Percentiles rank a stretch among this genome's conserved stretches.
Evolutionary conservation across 2,113 vertebrate genomes (phyloP).

Genomic region (Cavia aperea): DNA sequence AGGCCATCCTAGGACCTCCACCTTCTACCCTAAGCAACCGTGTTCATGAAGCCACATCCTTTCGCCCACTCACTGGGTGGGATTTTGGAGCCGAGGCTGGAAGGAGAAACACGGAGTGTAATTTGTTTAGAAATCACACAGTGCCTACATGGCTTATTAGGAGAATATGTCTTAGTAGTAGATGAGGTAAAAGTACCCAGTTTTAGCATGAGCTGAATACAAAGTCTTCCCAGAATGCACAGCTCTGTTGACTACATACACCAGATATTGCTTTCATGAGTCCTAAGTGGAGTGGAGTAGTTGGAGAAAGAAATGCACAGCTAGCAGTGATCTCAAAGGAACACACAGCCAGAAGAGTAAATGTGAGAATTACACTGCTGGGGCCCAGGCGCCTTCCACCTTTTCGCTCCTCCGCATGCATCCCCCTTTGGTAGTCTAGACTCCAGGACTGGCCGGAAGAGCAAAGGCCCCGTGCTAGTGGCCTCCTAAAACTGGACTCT

Average conservation of each 20-base stretch:
- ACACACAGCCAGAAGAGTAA: background rate
- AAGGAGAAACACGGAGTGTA: background rate
- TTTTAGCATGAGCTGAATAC: background rate
- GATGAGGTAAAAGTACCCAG: background rate
- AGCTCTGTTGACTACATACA: background rate
- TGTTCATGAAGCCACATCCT: background rate
- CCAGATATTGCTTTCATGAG: background rate
- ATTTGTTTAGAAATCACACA: background rate
- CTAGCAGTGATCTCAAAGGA: no score
- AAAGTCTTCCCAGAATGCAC: background rate
- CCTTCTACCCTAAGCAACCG: background rate
- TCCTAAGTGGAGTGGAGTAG: background rate
- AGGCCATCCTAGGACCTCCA: no score
- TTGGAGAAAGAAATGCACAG: background rate
- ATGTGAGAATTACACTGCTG: fast-evolving
- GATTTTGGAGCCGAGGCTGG: no score
- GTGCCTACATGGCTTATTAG: background rate
- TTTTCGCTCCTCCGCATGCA: background rate
- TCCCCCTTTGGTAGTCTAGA: background rate
- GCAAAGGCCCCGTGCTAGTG: background rate
- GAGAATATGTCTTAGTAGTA: background rate
- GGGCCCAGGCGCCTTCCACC: background rate
- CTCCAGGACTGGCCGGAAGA: background rate
- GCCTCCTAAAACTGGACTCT: background rate
- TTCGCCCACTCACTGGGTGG: no score